These are phyloP conservation scores for Manis javanica DNA, from an alignment of 2,797 vertebrate genomes.

Conservation along the genomic window DNA sequence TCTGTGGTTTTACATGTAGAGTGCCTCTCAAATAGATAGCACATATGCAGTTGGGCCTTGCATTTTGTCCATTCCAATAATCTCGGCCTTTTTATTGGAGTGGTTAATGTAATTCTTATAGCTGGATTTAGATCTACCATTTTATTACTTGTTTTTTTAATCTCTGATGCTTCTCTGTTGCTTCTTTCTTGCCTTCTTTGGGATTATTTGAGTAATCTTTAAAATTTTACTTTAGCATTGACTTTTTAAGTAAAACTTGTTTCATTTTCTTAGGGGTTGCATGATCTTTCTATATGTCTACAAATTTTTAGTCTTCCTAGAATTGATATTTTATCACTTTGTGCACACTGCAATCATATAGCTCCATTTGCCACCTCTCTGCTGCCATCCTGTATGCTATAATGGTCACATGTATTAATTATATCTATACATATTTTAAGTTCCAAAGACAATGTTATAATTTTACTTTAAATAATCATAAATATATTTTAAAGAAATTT, in stretches of 20 bases:
- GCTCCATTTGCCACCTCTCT: neutral
- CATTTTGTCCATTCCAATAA: neutral
- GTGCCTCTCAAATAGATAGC: neutral
- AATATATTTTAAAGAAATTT: neutral
- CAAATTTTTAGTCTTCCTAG: neutral
- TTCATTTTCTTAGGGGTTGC: neutral
- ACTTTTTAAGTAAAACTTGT: neutral
- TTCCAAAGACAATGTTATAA: neutral
- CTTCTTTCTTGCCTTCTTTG: neutral
- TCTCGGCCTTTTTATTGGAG: neutral
- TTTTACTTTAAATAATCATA: neutral
- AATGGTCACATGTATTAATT: accelerated
- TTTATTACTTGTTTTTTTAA: neutral
- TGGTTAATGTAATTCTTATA: neutral
- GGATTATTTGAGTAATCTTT: neutral
- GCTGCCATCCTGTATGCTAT: neutral
- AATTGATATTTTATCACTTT: neutral
- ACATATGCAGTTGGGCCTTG: neutral
- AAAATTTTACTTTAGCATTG: neutral
- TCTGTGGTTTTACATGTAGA: neutral
- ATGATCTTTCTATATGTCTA: neutral
- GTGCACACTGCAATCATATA: neutral
- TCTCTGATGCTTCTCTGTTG: neutral
- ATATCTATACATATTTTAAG: neutral
- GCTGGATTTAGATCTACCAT: neutral